Conservation (phyloP, 2,797 vertebrate genomes). For the Crax fasciolata region DNA sequence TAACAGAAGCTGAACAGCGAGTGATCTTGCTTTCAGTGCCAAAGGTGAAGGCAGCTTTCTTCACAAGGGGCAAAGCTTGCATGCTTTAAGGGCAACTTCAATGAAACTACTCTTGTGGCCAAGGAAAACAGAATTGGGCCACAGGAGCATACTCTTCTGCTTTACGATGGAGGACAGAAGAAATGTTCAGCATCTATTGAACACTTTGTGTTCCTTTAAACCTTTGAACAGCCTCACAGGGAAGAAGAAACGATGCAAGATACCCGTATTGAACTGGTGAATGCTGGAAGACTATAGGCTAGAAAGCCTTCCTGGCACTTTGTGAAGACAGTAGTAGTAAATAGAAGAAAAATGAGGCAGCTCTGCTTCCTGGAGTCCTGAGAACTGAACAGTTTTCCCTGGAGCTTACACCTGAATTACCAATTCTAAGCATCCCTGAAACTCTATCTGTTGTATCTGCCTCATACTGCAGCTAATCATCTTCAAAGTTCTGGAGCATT, state of each 20-base stretch:
- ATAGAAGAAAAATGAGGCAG: not conserved
- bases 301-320: not conserved
- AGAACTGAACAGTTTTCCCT: not conserved
- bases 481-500: not conserved
- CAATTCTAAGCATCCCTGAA: not conserved
- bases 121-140: not conserved
- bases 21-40: conserved; percentile 1
- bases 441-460: not conserved
- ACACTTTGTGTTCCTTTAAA: not conserved
- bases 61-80: not conserved
- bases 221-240: not conserved
- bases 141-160: not conserved
- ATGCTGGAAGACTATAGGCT: not conserved
- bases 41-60: conserved; percentile 53
- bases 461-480: not conserved
- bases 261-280: not conserved
- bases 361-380: not conserved
- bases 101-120: not conserved
- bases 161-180: not conserved
- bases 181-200: not conserved
- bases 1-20: not conserved
- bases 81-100: not conserved
- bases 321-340: not conserved
- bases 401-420: not conserved
- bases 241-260: not conserved